Evolutionary conservation across 2,888 invertebrate genomes (phyloP), one percentile per base, ranked within the genome.

Genomic region (Liopterus haemorrhoidalis): DNA sequence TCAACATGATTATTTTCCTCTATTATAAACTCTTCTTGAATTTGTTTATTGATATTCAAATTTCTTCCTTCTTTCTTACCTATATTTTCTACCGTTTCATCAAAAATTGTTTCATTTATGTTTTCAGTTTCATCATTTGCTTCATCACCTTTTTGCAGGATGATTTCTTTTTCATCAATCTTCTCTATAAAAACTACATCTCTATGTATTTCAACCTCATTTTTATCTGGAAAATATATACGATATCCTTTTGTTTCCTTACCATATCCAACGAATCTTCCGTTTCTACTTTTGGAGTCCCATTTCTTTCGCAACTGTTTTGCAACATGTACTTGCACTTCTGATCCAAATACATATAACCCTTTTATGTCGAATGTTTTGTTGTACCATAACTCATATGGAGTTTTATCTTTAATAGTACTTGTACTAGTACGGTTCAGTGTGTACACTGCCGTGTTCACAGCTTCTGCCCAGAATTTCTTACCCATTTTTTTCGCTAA

Each of bases 371-470:
- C 49, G 11, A 59, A 60, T 48, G 60, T 62, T 2, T 49, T 48
- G n/a, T 58, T 56, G 25, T 56, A 49, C 64, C 66, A 67, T 3
- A 57, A n/a, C 49, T 67, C 66, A 43, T 58, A 57, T 1, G 66
- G 61, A 1, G 61, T 64, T 45, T 51, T 53, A 9, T 41, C 30
- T 27, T 30, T 32, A 2, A 31, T 14, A 4, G 41, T 36, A 41
- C 52, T 52, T 15, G 30, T 46, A 18, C 50, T 57, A 21, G 50
- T 49, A 35, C 51, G 39, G 39, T 58, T 56, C 9, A 55, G 28
- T 1, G 49, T 36, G 41, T 40, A 52, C 5, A 49, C 50, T 15
- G 53, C 54, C 14, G 53, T 46, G 41, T 58, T 55, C 18, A 53
- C 46, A 4, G 61, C 63, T 49, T 66, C 62, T 14, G 61, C 62